A percentile compares a stretch with the other conserved stretches of the same genome.
Evolutionary conservation across 2,888 invertebrate genomes (phyloP).

Genomic region (Rotaria socialis): DNA sequence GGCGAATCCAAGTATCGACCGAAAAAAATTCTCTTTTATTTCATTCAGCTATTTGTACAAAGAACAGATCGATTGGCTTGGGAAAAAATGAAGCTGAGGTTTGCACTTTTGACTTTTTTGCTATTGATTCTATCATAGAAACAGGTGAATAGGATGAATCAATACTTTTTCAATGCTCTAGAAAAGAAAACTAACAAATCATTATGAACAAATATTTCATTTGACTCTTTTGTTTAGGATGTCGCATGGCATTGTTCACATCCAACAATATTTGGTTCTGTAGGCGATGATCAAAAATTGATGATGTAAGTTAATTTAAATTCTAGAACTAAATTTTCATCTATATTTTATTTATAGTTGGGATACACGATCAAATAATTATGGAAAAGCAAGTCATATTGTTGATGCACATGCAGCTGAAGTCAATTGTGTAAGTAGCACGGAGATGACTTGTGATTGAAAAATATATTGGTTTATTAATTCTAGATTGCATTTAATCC

Average conservation of each 20-base stretch:
- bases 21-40: too few species aligned
- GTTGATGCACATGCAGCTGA: constrained; percentile 44
- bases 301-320: constrained; percentile 40
- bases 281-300: constrained; percentile 47
- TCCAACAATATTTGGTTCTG: constrained; percentile 46
- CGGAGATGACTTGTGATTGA: too few species aligned
- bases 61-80: too few species aligned
- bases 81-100: too few species aligned
- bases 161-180: too few species aligned
- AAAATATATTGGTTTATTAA: too few species aligned
- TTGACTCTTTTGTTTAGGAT: constrained; percentile 26
- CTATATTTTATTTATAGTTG: neutral
- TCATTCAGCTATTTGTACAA: too few species aligned
- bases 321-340: neutral
- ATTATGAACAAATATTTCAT: neutral
- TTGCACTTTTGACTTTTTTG: too few species aligned
- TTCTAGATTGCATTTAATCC: constrained; percentile 41
- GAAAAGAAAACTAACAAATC: too few species aligned
- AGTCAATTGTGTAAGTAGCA: constrained; percentile 37
- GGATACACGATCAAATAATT: constrained; percentile 12
- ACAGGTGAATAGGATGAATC: too few species aligned
- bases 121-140: too few species aligned
- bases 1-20: too few species aligned
- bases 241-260: constrained; percentile 46
- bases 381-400: constrained; percentile 16